These are phyloP conservation scores for Poeciliopsis retropinna DNA, from an alignment of 2,113 vertebrate species.

Conservation along the genomic window DNA sequence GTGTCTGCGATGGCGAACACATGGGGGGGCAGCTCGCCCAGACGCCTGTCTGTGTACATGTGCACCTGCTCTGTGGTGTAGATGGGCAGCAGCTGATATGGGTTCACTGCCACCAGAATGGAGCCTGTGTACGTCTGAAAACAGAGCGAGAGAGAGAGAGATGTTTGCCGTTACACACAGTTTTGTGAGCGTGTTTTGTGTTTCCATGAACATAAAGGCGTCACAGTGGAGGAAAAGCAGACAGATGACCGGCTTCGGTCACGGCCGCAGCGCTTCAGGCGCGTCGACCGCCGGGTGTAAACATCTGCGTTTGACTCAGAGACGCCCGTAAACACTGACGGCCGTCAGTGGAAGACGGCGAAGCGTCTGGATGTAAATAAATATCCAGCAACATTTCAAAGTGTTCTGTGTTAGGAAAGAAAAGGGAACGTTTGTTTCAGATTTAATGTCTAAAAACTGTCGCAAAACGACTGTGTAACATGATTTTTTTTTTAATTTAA, in stretches of 20 bases:
- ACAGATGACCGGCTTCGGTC: background rate
- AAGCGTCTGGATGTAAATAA: background rate
- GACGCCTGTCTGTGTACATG: conserved; percentile 84
- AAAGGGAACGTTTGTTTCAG: too few species aligned
- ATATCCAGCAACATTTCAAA: background rate
- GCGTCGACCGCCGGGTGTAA: background rate
- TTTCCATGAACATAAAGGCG: conserved; percentile 9
- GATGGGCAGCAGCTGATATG: conserved; percentile 92
- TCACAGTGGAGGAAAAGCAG: background rate
- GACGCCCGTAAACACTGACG: background rate
- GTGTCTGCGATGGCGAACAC: conserved; percentile 94
- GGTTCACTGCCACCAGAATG: conserved; percentile 96
- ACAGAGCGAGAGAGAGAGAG: conserved; percentile 30
- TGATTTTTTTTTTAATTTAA: too few species aligned
- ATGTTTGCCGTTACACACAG: conserved; percentile 24
- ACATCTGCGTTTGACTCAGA: background rate
- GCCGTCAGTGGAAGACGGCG: background rate
- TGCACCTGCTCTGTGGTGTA: conserved; percentile 91
- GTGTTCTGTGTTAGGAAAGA: background rate
- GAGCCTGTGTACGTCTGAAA: conserved; percentile 93
- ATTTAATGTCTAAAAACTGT: too few species aligned
- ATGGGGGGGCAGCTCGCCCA: conserved; percentile 92
- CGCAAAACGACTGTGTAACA: too few species aligned
- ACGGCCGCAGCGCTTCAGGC: background rate
- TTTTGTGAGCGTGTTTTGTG: conserved; percentile 6